Evolutionary conservation across 2,888 invertebrate species (phyloP).

Genomic region (Gnatocerus cornutus): DNA sequence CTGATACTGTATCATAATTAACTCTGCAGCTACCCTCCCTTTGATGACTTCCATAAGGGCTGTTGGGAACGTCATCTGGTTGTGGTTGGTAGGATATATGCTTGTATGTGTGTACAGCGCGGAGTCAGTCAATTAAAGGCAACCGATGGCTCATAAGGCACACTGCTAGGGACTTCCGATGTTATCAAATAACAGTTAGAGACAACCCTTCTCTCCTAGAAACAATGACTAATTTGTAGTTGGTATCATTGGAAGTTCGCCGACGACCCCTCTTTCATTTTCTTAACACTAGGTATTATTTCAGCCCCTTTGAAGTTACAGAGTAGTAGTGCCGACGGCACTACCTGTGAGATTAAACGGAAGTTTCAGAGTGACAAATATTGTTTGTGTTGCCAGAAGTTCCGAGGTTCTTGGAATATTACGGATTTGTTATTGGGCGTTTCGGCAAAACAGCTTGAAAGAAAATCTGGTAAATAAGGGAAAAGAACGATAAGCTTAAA

Average conservation of each 20-base stretch:
- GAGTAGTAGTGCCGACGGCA: slow-evolving; percentile 5
- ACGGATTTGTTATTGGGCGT: not conserved
- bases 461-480: not conserved
- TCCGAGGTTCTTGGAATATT: not conserved
- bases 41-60: slow-evolving; percentile 17
- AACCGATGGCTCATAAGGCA: not conserved
- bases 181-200: slow-evolving; percentile 15
- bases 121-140: slow-evolving; percentile 12
- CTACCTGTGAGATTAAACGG: slow-evolving; percentile 8
- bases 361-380: slow-evolving; percentile 7
- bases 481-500: slow-evolving; percentile 1
- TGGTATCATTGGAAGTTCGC: slow-evolving; percentile 2
- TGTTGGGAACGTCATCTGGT: slow-evolving; percentile 11
- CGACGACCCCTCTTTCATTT: not conserved
- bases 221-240: slow-evolving; percentile 9
- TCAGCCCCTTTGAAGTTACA: slow-evolving; percentile 1
- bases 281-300: slow-evolving; percentile 4
- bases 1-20: slow-evolving; percentile 29
- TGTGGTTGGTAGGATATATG: slow-evolving; percentile 3
- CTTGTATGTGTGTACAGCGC: not conserved
- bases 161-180: slow-evolving; percentile 6
- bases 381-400: slow-evolving; percentile 9
- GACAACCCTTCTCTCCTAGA: not conserved
- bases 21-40: slow-evolving; percentile 14
- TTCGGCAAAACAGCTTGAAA: not conserved